Percentiles rank a stretch among this genome's conserved stretches.
Evolutionary conservation across 2,797 vertebrate species (phyloP).

Genomic region (Pseudomugil tenellus): DNA sequence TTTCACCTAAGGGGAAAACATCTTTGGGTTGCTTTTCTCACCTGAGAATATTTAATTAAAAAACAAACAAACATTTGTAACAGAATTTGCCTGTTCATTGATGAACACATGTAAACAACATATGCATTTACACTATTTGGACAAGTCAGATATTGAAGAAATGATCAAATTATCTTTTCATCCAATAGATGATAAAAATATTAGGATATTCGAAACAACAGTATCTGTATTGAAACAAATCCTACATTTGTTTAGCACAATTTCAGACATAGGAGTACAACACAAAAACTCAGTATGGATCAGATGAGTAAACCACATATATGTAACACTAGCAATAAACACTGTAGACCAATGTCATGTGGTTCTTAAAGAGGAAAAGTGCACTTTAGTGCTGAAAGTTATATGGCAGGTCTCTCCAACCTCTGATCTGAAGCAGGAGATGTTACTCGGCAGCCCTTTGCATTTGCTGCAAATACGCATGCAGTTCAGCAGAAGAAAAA

Average conservation of each 20-base stretch:
- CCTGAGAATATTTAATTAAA: constrained; percentile 56
- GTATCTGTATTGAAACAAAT: constrained; percentile 30
- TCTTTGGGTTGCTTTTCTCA: constrained; percentile 21
- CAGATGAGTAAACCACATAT: constrained; percentile 33
- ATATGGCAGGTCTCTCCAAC: constrained; percentile 45
- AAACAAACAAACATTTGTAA: constrained; percentile 14
- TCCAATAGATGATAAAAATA: constrained; percentile 24
- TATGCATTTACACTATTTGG: constrained; percentile 62
- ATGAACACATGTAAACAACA: constrained; percentile 62
- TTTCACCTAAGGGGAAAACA: neutral
- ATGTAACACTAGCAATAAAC: constrained; percentile 45
- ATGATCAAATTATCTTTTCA: constrained; percentile 12
- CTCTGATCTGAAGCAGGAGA: constrained; percentile 37
- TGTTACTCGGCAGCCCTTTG: constrained; percentile 40
- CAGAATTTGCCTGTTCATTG: constrained; percentile 36
- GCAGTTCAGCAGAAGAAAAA: constrained; percentile 27
- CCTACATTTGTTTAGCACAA: constrained; percentile 19
- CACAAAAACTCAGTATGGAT: constrained; percentile 14
- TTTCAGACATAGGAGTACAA: constrained; percentile 27
- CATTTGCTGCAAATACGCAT: constrained; percentile 17
- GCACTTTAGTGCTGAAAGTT: constrained; percentile 28
- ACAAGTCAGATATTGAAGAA: constrained; percentile 41
- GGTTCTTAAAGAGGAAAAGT: constrained; percentile 32
- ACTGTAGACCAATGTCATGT: constrained; percentile 28
- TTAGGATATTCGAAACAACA: constrained; percentile 14